These are phyloP conservation scores for Meandrina meandrites DNA, from an alignment of 92 coral and sea anemone species.

Conservation along the genomic window DNA sequence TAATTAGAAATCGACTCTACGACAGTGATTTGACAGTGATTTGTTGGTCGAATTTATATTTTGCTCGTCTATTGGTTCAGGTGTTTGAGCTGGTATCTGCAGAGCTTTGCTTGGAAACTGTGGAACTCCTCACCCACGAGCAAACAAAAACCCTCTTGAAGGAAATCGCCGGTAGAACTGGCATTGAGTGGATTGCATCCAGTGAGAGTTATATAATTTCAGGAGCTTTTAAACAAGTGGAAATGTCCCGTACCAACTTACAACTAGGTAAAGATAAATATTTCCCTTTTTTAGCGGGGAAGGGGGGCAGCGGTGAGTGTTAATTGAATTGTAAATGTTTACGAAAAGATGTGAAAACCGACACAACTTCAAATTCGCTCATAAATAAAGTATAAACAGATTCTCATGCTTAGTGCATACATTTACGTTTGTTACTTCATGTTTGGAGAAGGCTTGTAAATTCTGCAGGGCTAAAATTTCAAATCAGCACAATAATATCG, in stretches of 20 bases:
- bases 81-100: conserved; percentile 21
- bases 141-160: background rate
- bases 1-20: background rate
- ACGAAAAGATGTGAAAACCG: too few species aligned
- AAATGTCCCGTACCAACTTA: background rate
- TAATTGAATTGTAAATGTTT: too few species aligned
- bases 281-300: too few species aligned
- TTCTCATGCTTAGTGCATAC: too few species aligned
- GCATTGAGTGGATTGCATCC: conserved; percentile 6
- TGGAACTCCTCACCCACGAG: background rate
- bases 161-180: conserved; percentile 5
- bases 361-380: too few species aligned
- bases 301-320: too few species aligned
- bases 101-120: conserved; percentile 12
- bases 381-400: too few species aligned
- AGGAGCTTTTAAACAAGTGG: conserved; percentile 17
- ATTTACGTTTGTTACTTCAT: too few species aligned
- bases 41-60: background rate
- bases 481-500: too few species aligned
- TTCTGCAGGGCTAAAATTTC: too few species aligned
- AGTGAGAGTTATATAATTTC: background rate
- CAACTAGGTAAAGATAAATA: background rate
- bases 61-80: background rate
- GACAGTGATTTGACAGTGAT: background rate
- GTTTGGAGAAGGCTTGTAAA: too few species aligned